Conservation (phyloP, 1,140 invertebrate species). For the Olivierus martensii region DNA sequence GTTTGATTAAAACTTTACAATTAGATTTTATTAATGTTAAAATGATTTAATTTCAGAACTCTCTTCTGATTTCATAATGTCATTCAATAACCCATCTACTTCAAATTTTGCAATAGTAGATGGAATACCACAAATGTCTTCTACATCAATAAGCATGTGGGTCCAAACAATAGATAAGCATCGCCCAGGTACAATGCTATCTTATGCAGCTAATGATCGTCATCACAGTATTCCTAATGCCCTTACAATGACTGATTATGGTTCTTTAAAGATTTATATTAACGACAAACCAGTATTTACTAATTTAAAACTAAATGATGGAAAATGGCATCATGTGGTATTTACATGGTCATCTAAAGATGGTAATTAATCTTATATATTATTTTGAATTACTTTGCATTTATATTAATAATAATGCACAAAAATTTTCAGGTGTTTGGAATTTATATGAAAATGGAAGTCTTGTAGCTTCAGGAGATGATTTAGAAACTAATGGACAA, state of each 20-base stretch:
- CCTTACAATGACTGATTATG: constrained; percentile 6
- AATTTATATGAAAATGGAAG: constrained; percentile 9
- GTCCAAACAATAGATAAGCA: constrained; percentile 4
- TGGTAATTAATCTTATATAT: constrained; percentile 3
- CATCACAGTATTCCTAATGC: constrained; percentile 4
- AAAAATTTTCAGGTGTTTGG: constrained; percentile 12
- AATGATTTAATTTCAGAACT: neutral
- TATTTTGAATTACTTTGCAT: too few species aligned
- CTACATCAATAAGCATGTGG: constrained; percentile 8
- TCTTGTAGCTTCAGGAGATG: neutral
- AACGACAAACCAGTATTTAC: constrained; percentile 10
- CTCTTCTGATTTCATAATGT: constrained; percentile 5
- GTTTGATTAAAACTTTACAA: too few species aligned
- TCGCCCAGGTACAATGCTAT: constrained; percentile 1
- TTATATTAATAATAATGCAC: too few species aligned
- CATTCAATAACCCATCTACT: neutral
- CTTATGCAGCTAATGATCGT: constrained; percentile 2
- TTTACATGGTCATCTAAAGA: constrained; percentile 51
- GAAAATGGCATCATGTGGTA: constrained; percentile 92
- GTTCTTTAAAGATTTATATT: constrained; percentile 1
- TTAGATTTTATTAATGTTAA: neutral
- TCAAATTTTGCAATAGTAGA: constrained; percentile 3
- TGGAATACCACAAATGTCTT: neutral
- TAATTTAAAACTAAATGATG: constrained; percentile 67
- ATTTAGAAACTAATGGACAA: neutral